phyloP scores from a whole-genome alignment of 1,140 invertebrate genomes.

The Microvelia longipes region DNA sequence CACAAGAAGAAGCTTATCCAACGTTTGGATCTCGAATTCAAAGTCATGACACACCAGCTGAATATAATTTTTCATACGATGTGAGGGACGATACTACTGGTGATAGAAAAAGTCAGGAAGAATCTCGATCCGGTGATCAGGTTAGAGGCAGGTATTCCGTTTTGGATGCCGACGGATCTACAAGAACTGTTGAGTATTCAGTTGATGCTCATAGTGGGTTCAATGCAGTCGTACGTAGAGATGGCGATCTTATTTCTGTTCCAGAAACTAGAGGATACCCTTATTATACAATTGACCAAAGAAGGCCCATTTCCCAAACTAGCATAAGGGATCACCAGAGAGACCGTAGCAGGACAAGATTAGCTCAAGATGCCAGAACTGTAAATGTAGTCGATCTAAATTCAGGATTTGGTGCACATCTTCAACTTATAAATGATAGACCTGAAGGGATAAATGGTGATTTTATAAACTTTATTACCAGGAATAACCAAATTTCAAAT shows the following conservation, averaged over 20 bases:
- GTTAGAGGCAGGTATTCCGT: slow-evolving; percentile 35
- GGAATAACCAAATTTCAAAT: no score
- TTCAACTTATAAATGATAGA: no score
- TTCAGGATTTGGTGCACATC: neutral
- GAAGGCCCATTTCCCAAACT: no score
- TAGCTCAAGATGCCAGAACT: neutral
- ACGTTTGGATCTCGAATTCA: no score
- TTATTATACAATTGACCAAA: no score
- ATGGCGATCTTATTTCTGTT: neutral
- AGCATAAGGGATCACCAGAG: no score
- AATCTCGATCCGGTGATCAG: slow-evolving; percentile 32
- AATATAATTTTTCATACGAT: slow-evolving; percentile 36
- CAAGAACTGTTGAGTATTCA: slow-evolving; percentile 39
- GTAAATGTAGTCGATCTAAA: neutral
- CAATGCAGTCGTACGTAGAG: slow-evolving; percentile 33
- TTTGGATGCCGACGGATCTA: slow-evolving; percentile 35
- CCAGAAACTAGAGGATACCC: neutral
- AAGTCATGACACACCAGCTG: neutral
- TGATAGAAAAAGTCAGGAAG: slow-evolving; percentile 34
- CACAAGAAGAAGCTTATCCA: no score
- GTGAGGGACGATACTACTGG: slow-evolving; percentile 34
- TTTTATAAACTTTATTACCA: no score
- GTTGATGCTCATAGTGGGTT: slow-evolving; percentile 31
- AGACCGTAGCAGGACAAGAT: neutral
- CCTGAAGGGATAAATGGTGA: no score